Evolutionary conservation across 2,888 invertebrate species (phyloP), one percentile per base, ranked within the genome.

Genomic region (Gymnosoma rotundatum): DNA sequence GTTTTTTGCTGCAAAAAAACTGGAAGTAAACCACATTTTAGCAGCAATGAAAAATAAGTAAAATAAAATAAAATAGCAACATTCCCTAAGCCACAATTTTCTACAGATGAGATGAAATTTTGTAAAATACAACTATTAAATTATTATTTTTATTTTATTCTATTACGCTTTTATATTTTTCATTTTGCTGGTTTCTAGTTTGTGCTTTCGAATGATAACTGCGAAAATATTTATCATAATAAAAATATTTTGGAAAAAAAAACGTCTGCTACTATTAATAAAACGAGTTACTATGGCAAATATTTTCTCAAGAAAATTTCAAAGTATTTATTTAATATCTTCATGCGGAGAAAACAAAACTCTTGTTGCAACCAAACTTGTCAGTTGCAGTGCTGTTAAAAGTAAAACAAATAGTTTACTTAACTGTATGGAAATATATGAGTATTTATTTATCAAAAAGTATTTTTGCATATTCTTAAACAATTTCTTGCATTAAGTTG

Each of bases 211-310:
- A 14, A 72, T 50, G 56, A 78, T 58, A 78, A 36, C 36, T 56
- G 58, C 42, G 58, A 56, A 72, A 64, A 58, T 72, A 79, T 79
- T 72, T 72, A 79, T 72, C 64, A 54, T 73, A 79, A 79, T 73
- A 79, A 79, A 79, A 66, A 72, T 72, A 79, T 66, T 73, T 72
- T 25, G 1, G 25, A 20, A 50, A 8, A 58, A 66, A 63, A 8
- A 58, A 32, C 25, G 25, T 14, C 52, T 67, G 20, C 16, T 18
- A 18, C 20, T 52, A 12, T 73, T 56, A 58, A 66, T 58, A 72
- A 66, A 18, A 52, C 8, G 52, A 20, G 58, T 16, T 18, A 50
- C 25, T 58, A 78, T 38, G 8, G 32, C 32, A 50, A 72, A 50
- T 50, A 50, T 78, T 64, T 50, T n/a, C 21, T 38, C 12, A 32